Evolutionary conservation across 2,888 invertebrate species (phyloP).

Genomic region (Plagodis dolabraria): DNA sequence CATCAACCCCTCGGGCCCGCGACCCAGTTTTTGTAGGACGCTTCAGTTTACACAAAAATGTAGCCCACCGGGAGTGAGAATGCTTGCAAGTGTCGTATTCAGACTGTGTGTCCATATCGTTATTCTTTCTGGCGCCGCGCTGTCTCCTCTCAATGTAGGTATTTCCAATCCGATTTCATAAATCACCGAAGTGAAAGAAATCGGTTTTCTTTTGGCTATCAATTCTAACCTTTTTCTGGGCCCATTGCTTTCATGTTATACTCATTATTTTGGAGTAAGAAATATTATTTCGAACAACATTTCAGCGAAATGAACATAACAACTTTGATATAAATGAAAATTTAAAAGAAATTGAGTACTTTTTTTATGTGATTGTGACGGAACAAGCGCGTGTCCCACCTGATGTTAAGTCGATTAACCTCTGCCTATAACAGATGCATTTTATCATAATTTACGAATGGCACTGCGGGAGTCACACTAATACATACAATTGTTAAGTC

Average conservation of each 20-base stretch:
- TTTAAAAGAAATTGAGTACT: no score
- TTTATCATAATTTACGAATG: no score
- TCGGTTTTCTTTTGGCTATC: constrained; percentile 48
- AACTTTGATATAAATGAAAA: no score
- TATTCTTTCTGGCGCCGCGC: constrained; percentile 57
- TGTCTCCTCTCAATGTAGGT: constrained; percentile 57
- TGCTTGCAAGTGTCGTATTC: constrained; percentile 48
- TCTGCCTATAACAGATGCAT: no score
- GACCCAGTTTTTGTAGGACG: constrained; percentile 67
- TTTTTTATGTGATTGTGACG: no score
- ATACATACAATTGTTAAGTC: no score
- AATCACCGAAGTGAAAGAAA: constrained; percentile 47
- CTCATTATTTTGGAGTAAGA: constrained; percentile 4
- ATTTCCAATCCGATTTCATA: constrained; percentile 65
- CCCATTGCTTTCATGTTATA: constrained; percentile 28
- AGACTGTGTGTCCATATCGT: constrained; percentile 43
- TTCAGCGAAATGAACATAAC: no score
- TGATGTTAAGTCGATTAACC: no score
- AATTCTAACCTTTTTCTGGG: constrained; percentile 44
- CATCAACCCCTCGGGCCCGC: constrained; percentile 60
- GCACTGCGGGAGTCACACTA: no score
- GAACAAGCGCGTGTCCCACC: no score
- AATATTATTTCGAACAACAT: no score
- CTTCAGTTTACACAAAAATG: constrained; percentile 56
- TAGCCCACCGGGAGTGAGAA: constrained; percentile 44